phyloP scores from a whole-genome alignment of 1,140 invertebrate species.

The Orchestia grillus region DNA sequence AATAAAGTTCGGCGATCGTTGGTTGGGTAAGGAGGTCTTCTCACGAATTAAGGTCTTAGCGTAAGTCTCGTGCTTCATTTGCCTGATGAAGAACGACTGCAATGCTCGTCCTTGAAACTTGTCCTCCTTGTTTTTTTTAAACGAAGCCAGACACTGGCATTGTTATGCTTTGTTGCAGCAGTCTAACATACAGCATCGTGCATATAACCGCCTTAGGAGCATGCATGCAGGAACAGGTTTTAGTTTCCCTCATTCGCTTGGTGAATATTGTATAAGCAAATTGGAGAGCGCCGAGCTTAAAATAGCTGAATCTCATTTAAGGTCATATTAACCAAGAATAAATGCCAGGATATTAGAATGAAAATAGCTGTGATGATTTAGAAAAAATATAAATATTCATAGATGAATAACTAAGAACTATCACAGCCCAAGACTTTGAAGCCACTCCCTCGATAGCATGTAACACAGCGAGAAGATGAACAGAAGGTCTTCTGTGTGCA shows the following conservation, averaged over 20 bases:
- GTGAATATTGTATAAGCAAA: neutral
- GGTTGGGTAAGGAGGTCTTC: neutral
- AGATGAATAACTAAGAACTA: too few relatives aligned
- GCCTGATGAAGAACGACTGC: neutral
- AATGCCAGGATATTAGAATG: too few relatives aligned
- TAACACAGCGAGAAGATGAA: too few relatives aligned
- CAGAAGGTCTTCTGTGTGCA: too few relatives aligned
- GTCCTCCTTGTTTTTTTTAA: neutral
- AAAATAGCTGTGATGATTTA: too few relatives aligned
- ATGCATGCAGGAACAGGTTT: neutral
- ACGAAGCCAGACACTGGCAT: neutral
- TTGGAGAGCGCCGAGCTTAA: neutral
- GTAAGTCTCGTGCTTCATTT: neutral
- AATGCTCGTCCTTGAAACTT: neutral
- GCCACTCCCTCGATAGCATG: too few relatives aligned
- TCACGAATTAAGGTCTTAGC: neutral
- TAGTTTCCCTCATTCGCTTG: neutral
- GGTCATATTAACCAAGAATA: too few relatives aligned
- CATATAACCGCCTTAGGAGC: neutral
- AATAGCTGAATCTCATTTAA: neutral
- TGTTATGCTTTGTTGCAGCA: neutral
- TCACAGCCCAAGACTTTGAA: too few relatives aligned
- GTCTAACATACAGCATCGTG: neutral
- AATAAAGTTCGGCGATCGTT: neutral
- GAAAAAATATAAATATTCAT: too few relatives aligned